Evolutionary conservation across 2,888 invertebrate species (phyloP), one percentile per base, ranked within the genome.

Genomic region (Aporophyla nigra): DNA sequence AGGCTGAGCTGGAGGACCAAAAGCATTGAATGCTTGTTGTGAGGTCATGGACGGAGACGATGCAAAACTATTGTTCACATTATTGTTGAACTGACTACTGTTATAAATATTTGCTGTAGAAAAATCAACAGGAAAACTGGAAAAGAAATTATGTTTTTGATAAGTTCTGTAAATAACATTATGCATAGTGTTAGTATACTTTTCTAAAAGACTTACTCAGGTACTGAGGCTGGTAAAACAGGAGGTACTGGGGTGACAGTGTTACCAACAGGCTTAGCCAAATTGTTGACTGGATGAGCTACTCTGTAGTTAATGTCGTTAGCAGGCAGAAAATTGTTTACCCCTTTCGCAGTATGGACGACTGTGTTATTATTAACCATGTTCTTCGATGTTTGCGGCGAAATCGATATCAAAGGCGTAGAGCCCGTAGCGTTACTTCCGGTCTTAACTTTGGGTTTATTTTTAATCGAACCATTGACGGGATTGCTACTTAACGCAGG

Each of bases 81-180:
- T 88, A 82, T 93, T 95, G 86, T 94, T 96, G 86, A 91, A 93
- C 89, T 97, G 96, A 91, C 95, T 97, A 92, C 97, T 97, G 94
- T 97, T 97, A 93, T 98, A 98, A 88, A 98, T 98, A 91, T 97
- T 97, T 81, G 98, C 98, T 81, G 97, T 97, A 86, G 97, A 97
- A 92, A 98, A 98, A 93, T 98, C 98, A 86, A 98, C 98, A 87
- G 97, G 97, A 93, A 98, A 98, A 94, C 97, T 97, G 93, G 66
- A 95, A 96, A 65, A 63, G 46, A 75, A 62, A 80, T 53, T 10
- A 12, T 10, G 74, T 65, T 56, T 58, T 61, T 53, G 10, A n/a
- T 73, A 46, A 40, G 5, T 46, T 43, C 33, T 33, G 1, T 66
- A 40, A n/a, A 56, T 58, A 56, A n/a, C 33, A 61, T 24, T 43